These are phyloP conservation scores for Portevinia maculata DNA, from an alignment of 2,888 invertebrate genomes.

Conservation along the genomic window DNA sequence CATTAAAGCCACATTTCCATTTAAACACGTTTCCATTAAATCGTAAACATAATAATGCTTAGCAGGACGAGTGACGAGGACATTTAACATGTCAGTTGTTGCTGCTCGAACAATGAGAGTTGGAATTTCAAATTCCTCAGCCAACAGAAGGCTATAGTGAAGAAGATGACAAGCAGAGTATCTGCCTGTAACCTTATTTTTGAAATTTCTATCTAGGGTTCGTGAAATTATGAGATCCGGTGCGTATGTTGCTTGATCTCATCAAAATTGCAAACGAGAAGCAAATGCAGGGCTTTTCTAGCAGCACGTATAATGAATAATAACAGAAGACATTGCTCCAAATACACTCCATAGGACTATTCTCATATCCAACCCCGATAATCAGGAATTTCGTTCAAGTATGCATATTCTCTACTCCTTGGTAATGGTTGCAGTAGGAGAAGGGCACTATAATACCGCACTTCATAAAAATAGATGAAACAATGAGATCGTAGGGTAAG, in stretches of 20 bases:
- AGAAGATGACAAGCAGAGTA: constrained; percentile 3
- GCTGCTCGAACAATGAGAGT: constrained; percentile 27
- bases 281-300: constrained; percentile 37
- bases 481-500: background rate
- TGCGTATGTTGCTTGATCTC: constrained; percentile 21
- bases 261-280: constrained; percentile 47
- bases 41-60: constrained; percentile 60
- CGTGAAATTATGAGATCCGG: constrained; percentile 4
- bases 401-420: background rate
- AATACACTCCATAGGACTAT: constrained; percentile 38
- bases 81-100: constrained; percentile 28
- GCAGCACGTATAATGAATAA: constrained; percentile 37
- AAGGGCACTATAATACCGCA: background rate
- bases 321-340: constrained; percentile 29
- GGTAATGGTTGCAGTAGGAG: background rate
- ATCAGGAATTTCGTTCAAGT: constrained; percentile 11
- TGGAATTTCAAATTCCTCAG: constrained; percentile 20
- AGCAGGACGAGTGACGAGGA: constrained; percentile 3
- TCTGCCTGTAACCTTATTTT: background rate
- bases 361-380: constrained; percentile 19
- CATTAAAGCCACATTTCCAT: constrained; percentile 74
- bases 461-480: background rate
- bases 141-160: background rate
- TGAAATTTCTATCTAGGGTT: constrained; percentile 2
- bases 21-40: constrained; percentile 74